Evolutionary conservation across 2,113 vertebrate genomes (phyloP).

Genomic region (Gallinago paraguaiae): DNA sequence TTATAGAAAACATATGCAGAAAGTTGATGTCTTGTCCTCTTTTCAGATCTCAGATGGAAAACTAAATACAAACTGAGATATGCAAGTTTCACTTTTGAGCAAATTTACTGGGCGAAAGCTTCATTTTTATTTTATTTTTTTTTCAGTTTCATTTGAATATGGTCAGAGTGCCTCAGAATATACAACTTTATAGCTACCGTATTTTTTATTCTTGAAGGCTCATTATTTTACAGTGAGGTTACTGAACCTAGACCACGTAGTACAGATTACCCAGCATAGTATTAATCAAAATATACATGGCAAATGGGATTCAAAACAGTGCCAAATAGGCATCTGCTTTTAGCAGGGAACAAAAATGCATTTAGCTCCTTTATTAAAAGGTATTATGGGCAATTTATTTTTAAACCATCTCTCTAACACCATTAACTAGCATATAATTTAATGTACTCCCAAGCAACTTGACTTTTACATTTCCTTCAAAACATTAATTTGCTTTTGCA

Average conservation of each 20-base stretch:
- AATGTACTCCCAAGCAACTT: slow-evolving; percentile 74
- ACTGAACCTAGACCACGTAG: slow-evolving; percentile 78
- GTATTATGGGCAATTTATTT: slow-evolving; percentile 80
- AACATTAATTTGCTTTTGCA: slow-evolving; percentile 77
- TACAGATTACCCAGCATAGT: slow-evolving; percentile 76
- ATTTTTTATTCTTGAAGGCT: slow-evolving; percentile 91
- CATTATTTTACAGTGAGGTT: slow-evolving; percentile 91
- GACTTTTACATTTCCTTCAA: slow-evolving; percentile 78
- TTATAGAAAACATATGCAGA: slow-evolving; percentile 87
- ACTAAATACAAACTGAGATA: slow-evolving; percentile 81
- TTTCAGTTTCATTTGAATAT: slow-evolving; percentile 83
- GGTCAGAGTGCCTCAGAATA: slow-evolving; percentile 75
- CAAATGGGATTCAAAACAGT: slow-evolving; percentile 79
- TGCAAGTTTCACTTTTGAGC: slow-evolving; percentile 73
- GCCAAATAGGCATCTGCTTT: slow-evolving; percentile 77
- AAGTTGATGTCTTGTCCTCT: slow-evolving; percentile 74
- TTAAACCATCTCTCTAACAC: slow-evolving; percentile 76
- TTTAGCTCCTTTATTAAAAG: slow-evolving; percentile 75
- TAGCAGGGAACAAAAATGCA: slow-evolving; percentile 72
- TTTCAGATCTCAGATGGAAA: slow-evolving; percentile 80
- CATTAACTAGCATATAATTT: slow-evolving; percentile 79
- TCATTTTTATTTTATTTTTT: slow-evolving; percentile 50
- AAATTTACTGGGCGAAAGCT: slow-evolving; percentile 84
- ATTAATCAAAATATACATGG: slow-evolving; percentile 92
- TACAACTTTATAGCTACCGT: slow-evolving; percentile 79